Conservation (phyloP, 30 jellyfish, hydroid and myxozoan genomes). For the Chironex yamaguchii region DNA sequence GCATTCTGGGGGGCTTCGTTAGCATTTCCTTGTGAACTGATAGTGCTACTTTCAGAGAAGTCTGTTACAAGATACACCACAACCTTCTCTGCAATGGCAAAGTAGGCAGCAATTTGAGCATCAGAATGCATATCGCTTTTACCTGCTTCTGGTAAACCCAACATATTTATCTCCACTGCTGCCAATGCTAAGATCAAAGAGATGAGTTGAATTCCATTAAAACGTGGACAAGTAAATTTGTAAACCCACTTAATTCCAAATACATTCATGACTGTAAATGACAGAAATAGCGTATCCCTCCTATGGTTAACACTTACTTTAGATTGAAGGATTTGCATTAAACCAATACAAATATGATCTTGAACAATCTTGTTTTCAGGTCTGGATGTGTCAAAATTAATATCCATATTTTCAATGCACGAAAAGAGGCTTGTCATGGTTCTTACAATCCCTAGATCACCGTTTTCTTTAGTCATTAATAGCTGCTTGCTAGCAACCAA, state of each 20-base stretch:
- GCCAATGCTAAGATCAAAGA: background rate
- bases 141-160: background rate
- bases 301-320: background rate
- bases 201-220: no score
- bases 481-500: no score
- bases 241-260: no score
- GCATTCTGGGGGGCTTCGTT: background rate
- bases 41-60: no score
- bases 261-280: background rate
- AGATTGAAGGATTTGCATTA: background rate
- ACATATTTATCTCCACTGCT: background rate
- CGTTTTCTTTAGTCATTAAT: no score
- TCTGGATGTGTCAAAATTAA: no score
- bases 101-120: background rate
- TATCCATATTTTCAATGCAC: no score
- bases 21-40: no score
- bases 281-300: background rate
- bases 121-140: no score
- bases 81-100: background rate
- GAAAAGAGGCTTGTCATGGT: no score
- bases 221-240: no score
- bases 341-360: background rate
- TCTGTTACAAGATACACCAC: background rate
- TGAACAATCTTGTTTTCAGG: background rate
- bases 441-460: no score